Evolutionary conservation across 2,797 vertebrate species (phyloP).

Genomic region (Aeoliscus strigatus): DNA sequence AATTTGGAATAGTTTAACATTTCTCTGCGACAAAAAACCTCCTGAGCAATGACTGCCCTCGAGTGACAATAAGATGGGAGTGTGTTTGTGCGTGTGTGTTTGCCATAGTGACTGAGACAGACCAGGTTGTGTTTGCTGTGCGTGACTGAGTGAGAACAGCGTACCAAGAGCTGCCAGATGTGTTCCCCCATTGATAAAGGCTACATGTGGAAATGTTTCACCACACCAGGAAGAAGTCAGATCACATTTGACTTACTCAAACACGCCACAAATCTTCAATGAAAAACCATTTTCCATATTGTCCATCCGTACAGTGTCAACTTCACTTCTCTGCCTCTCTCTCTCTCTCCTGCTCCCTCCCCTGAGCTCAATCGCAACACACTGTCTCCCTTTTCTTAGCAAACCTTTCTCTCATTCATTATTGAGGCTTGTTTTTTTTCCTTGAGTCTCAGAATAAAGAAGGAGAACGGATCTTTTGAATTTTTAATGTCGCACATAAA

Average conservation of each 20-base stretch:
- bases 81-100: conserved; percentile 20
- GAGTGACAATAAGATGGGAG: too few relatives aligned
- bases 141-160: conserved; percentile 42
- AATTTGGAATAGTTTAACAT: conserved; percentile 24
- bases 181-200: conserved; percentile 47
- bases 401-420: conserved; percentile 78
- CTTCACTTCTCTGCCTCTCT: conserved; percentile 4
- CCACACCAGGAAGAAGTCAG: conserved; percentile 24
- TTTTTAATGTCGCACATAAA: conserved; percentile 73
- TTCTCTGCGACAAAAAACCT: conserved; percentile 26
- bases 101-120: conserved; percentile 21
- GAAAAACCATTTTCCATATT: conserved; percentile 17
- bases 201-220: conserved; percentile 24
- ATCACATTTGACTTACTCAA: conserved; percentile 11
- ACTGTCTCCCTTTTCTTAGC: conserved; percentile 70
- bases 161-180: conserved; percentile 43
- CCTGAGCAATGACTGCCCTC: conserved; percentile 21
- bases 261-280: conserved; percentile 3
- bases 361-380: conserved; percentile 61
- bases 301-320: too few relatives aligned
- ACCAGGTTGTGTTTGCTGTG: conserved; percentile 45
- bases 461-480: conserved; percentile 73
- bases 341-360: conserved; percentile 18
- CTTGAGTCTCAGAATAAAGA: conserved; percentile 73
- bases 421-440: conserved; percentile 78